These are phyloP conservation scores for Abrostola tripartita DNA, from an alignment of 2,888 invertebrate species.

Conservation along the genomic window DNA sequence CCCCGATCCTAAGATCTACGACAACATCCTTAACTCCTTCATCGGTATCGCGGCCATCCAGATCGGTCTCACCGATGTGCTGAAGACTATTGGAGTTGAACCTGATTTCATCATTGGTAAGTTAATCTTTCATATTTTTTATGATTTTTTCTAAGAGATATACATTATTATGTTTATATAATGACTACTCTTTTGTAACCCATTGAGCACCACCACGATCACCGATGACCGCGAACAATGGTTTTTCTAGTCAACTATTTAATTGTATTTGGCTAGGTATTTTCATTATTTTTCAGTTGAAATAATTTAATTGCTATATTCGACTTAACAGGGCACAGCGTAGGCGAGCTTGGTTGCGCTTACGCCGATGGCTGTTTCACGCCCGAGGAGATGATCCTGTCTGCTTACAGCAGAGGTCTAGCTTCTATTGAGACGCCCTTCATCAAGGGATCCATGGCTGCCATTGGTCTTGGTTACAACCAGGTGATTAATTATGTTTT, in stretches of 20 bases:
- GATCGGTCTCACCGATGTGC: conserved; percentile 85
- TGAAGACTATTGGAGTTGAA: conserved; percentile 83
- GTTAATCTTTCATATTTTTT: conserved; percentile 23
- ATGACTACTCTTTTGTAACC: too few species aligned
- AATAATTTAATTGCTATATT: neutral
- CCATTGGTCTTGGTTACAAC: conserved; percentile 91
- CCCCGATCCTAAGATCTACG: conserved; percentile 89
- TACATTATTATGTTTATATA: too few species aligned
- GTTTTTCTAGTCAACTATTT: too few species aligned
- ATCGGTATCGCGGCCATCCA: conserved; percentile 92
- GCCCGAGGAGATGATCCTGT: conserved; percentile 94
- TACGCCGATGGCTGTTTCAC: conserved; percentile 98
- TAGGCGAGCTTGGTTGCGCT: conserved; percentile 98
- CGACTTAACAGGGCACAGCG: conserved; percentile 93
- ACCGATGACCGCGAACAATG: too few species aligned
- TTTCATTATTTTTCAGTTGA: too few species aligned
- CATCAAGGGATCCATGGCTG: conserved; percentile 95
- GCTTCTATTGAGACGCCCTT: conserved; percentile 92
- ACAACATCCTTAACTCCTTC: conserved; percentile 91
- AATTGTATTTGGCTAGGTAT: too few species aligned
- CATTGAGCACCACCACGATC: too few species aligned
- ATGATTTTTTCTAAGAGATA: too few species aligned
- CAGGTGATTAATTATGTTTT: too few species aligned
- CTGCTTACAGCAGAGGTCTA: conserved; percentile 94
- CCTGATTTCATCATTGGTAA: conserved; percentile 85